A percentile compares a stretch with the other conserved stretches of the same genome.
phyloP scores from a whole-genome alignment of 1,140 invertebrate species.

The Antheraea pernyi region DNA sequence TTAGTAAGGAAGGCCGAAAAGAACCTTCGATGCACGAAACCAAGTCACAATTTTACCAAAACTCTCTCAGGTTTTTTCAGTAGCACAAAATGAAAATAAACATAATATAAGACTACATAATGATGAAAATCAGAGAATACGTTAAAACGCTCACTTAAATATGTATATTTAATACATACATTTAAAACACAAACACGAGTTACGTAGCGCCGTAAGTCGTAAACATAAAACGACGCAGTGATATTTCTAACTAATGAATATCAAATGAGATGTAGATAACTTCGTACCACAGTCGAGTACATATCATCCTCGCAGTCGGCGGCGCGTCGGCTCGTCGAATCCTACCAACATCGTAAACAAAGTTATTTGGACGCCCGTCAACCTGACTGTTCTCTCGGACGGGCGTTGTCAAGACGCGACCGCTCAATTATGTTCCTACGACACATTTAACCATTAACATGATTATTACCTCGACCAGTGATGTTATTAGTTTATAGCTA shows the following conservation, averaged over 20 bases:
- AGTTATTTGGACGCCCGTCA: background rate
- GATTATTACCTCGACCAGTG: too few species aligned
- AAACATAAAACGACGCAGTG: slow-evolving; percentile 1
- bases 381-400: background rate
- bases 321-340: background rate
- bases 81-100: background rate
- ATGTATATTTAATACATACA: background rate
- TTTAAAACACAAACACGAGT: too few species aligned
- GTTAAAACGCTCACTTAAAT: background rate
- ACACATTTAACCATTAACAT: background rate
- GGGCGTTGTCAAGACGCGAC: background rate
- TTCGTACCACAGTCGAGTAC: background rate
- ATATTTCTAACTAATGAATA: slow-evolving; percentile 1
- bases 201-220: background rate
- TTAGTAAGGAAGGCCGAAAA: too few species aligned
- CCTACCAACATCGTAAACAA: background rate
- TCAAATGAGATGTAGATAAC: slow-evolving; percentile 1
- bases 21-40: too few species aligned
- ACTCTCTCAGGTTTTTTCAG: too few species aligned
- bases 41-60: too few species aligned
- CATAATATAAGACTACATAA: background rate
- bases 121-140: background rate
- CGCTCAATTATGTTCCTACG: background rate
- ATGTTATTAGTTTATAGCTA: too few species aligned
- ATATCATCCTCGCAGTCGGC: background rate